These are phyloP conservation scores for Episyrphus balteatus DNA, from an alignment of 1,140 invertebrate species.

Conservation along the genomic window DNA sequence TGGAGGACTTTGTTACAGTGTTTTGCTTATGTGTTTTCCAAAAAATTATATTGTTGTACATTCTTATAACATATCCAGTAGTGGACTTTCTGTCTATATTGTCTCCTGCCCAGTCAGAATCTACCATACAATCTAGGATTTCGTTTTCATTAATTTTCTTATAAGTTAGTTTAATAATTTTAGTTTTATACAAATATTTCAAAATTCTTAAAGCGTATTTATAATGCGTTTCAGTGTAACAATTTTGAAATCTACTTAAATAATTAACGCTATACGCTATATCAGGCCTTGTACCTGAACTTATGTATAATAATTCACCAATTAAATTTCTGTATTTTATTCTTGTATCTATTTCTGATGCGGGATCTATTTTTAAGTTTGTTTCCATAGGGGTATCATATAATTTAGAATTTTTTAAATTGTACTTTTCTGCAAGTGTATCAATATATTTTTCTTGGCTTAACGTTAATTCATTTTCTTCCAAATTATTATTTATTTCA, in stretches of 20 bases:
- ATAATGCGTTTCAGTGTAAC: constrained; percentile 29
- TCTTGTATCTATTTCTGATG: background rate
- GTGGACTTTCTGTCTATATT: constrained; percentile 31
- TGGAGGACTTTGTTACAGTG: no score
- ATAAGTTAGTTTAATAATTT: constrained; percentile 29
- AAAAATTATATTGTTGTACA: no score
- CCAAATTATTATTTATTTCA: constrained; percentile 25
- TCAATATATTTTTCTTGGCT: constrained; percentile 35
- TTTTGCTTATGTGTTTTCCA: no score
- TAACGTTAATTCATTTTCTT: constrained; percentile 20
- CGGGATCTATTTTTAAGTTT: constrained; percentile 34
- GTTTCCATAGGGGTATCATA: constrained; percentile 34
- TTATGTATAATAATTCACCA: constrained; percentile 35
- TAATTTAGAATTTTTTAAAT: constrained; percentile 17
- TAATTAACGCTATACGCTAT: constrained; percentile 13
- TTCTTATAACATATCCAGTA: constrained; percentile 26
- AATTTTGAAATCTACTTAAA: constrained; percentile 28
- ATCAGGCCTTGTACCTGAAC: constrained; percentile 33
- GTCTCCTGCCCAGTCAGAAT: constrained; percentile 34
- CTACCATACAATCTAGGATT: constrained; percentile 28
- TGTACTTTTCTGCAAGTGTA: constrained; percentile 29
- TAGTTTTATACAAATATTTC: constrained; percentile 33
- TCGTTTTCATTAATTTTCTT: constrained; percentile 18
- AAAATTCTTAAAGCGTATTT: no score
- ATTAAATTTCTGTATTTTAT: constrained; percentile 23